Conservation (phyloP, 2,888 invertebrate species). For the Arctia plantaginis region DNA sequence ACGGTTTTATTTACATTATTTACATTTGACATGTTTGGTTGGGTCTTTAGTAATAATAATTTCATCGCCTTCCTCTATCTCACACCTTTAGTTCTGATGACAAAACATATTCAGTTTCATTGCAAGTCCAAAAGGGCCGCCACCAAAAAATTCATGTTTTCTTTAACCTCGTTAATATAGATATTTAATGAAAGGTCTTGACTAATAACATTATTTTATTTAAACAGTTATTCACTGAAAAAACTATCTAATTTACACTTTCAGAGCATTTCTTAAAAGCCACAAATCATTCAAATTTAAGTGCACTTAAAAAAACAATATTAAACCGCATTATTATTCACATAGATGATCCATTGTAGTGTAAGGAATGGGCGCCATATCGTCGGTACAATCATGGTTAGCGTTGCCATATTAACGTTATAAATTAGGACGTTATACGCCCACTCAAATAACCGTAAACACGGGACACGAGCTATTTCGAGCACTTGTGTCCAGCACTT, state of each 20-base stretch:
- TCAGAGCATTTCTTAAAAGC: neutral
- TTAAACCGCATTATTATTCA: neutral
- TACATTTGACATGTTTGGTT: no score
- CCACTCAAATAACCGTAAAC: conserved; percentile 84
- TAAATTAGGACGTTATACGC: conserved; percentile 83
- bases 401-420: conserved; percentile 79
- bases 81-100: no score
- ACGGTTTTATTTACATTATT: no score
- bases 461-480: conserved; percentile 72
- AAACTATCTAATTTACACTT: neutral
- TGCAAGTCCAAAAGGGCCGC: no score
- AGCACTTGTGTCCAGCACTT: conserved; percentile 74
- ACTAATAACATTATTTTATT: no score
- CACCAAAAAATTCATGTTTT: no score
- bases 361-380: conserved; percentile 19
- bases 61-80: no score
- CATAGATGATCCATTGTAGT: conserved; percentile 6
- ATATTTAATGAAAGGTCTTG: no score
- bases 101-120: no score
- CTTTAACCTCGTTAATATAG: no score
- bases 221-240: no score
- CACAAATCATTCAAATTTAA: neutral
- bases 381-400: conserved; percentile 65
- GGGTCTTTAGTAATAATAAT: no score
- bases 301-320: neutral